Percentiles rank a stretch among this genome's conserved stretches.
phyloP scores from a whole-genome alignment of 2,113 vertebrate genomes.

The Butastur rufipennis region DNA sequence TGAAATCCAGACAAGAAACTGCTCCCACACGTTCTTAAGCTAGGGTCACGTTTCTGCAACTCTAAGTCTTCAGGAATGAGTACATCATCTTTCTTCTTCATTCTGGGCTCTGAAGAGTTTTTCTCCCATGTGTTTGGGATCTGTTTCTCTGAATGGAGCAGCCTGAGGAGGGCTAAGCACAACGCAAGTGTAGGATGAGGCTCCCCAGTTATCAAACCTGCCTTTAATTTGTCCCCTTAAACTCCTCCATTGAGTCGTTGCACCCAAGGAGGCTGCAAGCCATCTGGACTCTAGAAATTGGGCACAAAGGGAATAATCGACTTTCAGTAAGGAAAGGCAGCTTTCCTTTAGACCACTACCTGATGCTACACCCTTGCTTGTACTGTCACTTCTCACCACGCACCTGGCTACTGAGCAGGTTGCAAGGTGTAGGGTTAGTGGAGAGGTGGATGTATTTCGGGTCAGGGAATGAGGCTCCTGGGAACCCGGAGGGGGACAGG shows the following conservation, averaged over 20 bases:
- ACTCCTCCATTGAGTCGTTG: accelerated
- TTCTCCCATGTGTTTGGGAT: neutral
- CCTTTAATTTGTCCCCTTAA: neutral
- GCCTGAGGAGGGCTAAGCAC: neutral
- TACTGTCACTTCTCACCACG: neutral
- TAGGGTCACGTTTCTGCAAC: neutral
- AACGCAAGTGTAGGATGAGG: neutral
- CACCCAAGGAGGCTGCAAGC: neutral
- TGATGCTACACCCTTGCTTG: neutral
- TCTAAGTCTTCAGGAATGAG: neutral
- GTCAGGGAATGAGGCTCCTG: neutral
- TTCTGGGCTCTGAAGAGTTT: neutral
- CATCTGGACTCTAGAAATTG: neutral
- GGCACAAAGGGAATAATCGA: neutral
- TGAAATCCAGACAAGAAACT: neutral
- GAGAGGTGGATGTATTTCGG: neutral
- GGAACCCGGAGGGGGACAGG: accelerated
- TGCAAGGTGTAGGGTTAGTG: neutral
- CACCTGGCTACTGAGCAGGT: neutral
- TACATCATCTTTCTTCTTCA: neutral
- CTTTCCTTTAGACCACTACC: neutral
- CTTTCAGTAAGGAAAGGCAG: neutral
- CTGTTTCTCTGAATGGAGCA: neutral
- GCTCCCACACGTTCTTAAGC: neutral
- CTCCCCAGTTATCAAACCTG: neutral